A percentile compares a stretch with the other conserved stretches of the same genome.
These are phyloP conservation scores for Lasiommata megera DNA, from an alignment of 2,888 invertebrate genomes.

Conservation along the genomic window DNA sequence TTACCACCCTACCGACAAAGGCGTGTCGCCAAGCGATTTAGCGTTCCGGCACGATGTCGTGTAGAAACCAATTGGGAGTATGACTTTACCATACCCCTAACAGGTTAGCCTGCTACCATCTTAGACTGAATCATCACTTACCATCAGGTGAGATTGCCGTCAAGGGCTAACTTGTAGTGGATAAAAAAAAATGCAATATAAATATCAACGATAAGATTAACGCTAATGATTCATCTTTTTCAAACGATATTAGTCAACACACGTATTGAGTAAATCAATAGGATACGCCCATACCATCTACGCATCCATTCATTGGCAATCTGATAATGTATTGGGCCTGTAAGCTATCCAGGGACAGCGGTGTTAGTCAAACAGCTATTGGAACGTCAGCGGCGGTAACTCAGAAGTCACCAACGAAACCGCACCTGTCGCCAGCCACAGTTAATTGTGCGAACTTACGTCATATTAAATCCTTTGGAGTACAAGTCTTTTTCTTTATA, in stretches of 20 bases:
- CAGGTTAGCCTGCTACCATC: too few relatives aligned
- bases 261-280: background rate
- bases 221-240: too few relatives aligned
- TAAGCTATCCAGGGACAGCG: conserved; percentile 26
- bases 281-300: conserved; percentile 26
- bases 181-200: too few relatives aligned
- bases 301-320: conserved; percentile 57
- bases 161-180: too few relatives aligned
- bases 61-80: too few relatives aligned
- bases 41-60: too few relatives aligned
- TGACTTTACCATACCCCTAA: too few relatives aligned
- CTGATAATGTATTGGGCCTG: conserved; percentile 23
- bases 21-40: too few relatives aligned
- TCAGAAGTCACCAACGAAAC: conserved; percentile 47
- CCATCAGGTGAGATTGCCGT: too few relatives aligned
- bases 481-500: background rate
- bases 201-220: too few relatives aligned
- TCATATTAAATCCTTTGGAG: conserved; percentile 4
- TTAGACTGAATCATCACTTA: too few relatives aligned
- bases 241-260: background rate
- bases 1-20: too few relatives aligned
- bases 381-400: conserved; percentile 59
- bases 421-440: conserved; percentile 37
- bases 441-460: conserved; percentile 46
- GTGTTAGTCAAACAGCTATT: conserved; percentile 44